Base-by-base conservation (phyloP, 2,113 vertebrate genomes). In the Aleadryas rufinucha region DNA sequence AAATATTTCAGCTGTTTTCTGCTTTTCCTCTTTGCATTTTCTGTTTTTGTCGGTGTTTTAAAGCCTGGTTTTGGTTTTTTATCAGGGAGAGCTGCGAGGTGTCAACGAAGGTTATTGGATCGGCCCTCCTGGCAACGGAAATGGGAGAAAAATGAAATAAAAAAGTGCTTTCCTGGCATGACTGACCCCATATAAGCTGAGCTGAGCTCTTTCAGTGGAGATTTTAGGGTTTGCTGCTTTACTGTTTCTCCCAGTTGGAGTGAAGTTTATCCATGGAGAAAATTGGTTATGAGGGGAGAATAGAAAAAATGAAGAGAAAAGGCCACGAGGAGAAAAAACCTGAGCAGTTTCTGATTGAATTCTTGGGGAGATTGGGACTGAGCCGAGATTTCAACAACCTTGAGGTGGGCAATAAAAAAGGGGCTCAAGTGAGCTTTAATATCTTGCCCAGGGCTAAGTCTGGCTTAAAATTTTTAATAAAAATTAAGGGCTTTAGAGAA, bases 261-360 rank as follows among this genome's bases (percentile, higher is more conserved):
- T 13, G 23, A 91, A 78, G 84, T 79, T 93, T 91, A 94, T 79
- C 81, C 94, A 79, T 93, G 93, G 70, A 96, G 93, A 97, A 95
- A 96, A 95, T 87, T 89, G 70, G 44, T 63, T 97, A 45, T 87
- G 89, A 89, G 81, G 41, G 87, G 61, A 86, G 57, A 84, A 91
- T 19, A 23, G 28, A 60, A 86, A 84, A 77, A 80, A 49, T 26
- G 16, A 68, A 59, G 56, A 81, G 74, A 87, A 74, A 79, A 61
- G 30, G 42, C 65, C 75, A 39, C 0, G 4, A 0, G 1, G 41
- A 50, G 31, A 6, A 57, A 93, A 84, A 82, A 9, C n/a, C 4
- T 0, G 0, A 87, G 16, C 23, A 14, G 41, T 64, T 75, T 87
- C 44, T 79, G 61, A 60, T 72, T n/a, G 65, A 79, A 45, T 79